Evolutionary conservation across 2,888 invertebrate genomes (phyloP).

Genomic region (Hymenopus coronatus): DNA sequence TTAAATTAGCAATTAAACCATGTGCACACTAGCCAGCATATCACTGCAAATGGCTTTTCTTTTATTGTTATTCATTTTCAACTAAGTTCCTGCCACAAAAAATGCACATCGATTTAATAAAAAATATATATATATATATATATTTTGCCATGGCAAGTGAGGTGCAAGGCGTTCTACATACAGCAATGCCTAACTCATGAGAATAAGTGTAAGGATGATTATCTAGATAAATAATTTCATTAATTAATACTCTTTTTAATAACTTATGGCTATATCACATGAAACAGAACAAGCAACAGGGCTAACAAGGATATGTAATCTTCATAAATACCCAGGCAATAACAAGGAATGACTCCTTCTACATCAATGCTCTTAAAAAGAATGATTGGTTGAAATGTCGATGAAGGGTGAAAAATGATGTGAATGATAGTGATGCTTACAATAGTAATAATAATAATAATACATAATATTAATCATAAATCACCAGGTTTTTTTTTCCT

Average conservation of each 20-base stretch:
- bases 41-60: neutral
- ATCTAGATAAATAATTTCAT: conserved; percentile 26
- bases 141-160: conserved; percentile 1
- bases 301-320: conserved; percentile 37
- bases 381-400: neutral
- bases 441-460: conserved; percentile 26
- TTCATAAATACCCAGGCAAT: conserved; percentile 34
- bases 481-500: conserved; percentile 4
- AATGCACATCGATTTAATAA: conserved; percentile 1
- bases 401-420: neutral
- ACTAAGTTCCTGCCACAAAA: neutral
- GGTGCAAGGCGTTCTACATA: conserved; percentile 10
- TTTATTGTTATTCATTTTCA: neutral
- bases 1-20: conserved; percentile 11
- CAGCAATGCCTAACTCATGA: conserved; percentile 20
- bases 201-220: conserved; percentile 17
- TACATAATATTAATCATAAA: conserved; percentile 16
- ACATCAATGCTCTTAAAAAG: neutral
- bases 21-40: conserved; percentile 12
- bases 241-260: conserved; percentile 32
- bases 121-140: neutral
- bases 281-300: conserved; percentile 37
- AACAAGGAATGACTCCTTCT: conserved; percentile 33
- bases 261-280: conserved; percentile 38
- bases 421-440: neutral